Percentiles rank a stretch among this genome's conserved stretches.
Conservation (phyloP, 2,888 invertebrate species). For the Carterocephalus palaemon region DNA sequence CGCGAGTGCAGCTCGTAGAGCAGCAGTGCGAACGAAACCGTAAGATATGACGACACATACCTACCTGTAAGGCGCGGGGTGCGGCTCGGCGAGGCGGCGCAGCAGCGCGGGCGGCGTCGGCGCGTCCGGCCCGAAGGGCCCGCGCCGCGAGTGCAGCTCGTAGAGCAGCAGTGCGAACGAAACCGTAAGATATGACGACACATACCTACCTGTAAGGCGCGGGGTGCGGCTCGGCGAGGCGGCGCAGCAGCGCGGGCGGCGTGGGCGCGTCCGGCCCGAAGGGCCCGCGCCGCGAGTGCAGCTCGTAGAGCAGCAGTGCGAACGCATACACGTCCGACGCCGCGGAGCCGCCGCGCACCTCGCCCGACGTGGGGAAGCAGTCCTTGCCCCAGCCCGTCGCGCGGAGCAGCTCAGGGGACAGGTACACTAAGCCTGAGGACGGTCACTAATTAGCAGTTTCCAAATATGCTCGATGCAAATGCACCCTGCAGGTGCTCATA, state of each 20-base stretch:
- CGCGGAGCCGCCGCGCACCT: slow-evolving; percentile 79
- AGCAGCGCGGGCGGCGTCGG: slow-evolving; percentile 82
- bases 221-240: slow-evolving; percentile 75
- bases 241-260: slow-evolving; percentile 81
- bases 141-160: slow-evolving; percentile 91
- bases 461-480: not conserved
- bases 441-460: not conserved
- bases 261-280: slow-evolving; percentile 86
- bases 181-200: slow-evolving; percentile 38
- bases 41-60: slow-evolving; percentile 49
- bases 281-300: slow-evolving; percentile 91
- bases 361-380: slow-evolving; percentile 42
- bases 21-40: too few species aligned
- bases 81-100: slow-evolving; percentile 77
- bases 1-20: too few species aligned
- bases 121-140: slow-evolving; percentile 88
- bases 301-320: slow-evolving; percentile 91
- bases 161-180: slow-evolving; percentile 93
- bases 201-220: slow-evolving; percentile 80
- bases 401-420: slow-evolving; percentile 87
- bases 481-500: too few species aligned
- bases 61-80: slow-evolving; percentile 80
- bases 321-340: slow-evolving; percentile 93
- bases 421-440: slow-evolving; percentile 88
- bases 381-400: slow-evolving; percentile 68